These are phyloP conservation scores for Stegostoma tigrinum DNA, from an alignment of 2,113 vertebrate species.

Conservation along the genomic window DNA sequence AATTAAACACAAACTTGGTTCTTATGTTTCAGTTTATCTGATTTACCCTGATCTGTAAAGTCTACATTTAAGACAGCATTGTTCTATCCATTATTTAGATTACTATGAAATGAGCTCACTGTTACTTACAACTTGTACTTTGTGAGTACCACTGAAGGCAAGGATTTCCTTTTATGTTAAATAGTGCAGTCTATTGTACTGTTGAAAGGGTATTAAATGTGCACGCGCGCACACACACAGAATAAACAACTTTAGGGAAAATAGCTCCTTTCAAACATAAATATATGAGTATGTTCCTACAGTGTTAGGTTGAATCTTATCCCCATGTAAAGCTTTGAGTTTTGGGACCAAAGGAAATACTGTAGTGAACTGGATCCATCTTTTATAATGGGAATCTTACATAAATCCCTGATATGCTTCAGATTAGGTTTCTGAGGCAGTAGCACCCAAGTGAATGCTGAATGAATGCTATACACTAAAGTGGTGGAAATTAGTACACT, in stretches of 20 bases:
- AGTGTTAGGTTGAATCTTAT: not conserved
- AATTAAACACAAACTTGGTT: conserved; percentile 35
- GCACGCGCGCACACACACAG: not conserved
- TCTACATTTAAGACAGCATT: not conserved
- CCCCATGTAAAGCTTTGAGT: not conserved
- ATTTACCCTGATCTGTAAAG: not conserved
- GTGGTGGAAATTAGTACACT: too few relatives aligned
- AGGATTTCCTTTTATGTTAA: not conserved
- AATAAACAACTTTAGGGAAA: not conserved
- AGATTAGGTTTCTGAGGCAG: not conserved
- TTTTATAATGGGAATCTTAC: not conserved
- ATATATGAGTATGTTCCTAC: not conserved
- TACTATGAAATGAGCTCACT: not conserved
- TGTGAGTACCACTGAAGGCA: not conserved
- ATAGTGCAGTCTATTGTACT: not conserved
- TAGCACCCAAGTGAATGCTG: not conserved
- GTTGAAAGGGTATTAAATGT: not conserved
- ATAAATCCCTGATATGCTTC: not conserved
- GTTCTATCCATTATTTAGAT: not conserved
- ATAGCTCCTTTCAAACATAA: not conserved
- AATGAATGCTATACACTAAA: not conserved
- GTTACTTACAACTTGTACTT: not conserved
- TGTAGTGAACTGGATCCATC: not conserved
- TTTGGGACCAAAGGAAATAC: not conserved
- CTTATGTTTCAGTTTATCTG: not conserved